These are phyloP conservation scores for Glossosoma conforme DNA, from an alignment of 1,140 invertebrate genomes.

Conservation along the genomic window DNA sequence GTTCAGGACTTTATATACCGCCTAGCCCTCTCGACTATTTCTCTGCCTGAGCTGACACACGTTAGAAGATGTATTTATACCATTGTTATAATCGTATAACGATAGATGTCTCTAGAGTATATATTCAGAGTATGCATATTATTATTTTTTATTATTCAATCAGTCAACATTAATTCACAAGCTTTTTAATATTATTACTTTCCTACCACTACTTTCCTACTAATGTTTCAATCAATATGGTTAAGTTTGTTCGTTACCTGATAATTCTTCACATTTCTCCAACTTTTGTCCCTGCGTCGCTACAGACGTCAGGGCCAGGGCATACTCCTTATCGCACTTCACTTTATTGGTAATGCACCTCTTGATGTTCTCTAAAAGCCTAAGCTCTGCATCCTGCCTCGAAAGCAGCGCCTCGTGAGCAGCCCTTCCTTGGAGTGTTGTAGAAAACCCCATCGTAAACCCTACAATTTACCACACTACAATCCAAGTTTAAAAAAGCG, in stretches of 20 bases:
- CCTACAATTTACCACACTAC: background rate
- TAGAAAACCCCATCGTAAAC: conserved; percentile 77
- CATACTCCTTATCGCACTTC: conserved; percentile 88
- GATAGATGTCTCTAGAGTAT: too few species aligned
- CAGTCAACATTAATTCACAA: too few species aligned
- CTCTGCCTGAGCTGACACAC: too few species aligned
- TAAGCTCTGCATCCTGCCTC: conserved; percentile 85
- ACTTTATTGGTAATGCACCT: conserved; percentile 77
- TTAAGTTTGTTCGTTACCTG: conserved; percentile 58
- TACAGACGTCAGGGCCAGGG: conserved; percentile 70
- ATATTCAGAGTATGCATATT: too few species aligned
- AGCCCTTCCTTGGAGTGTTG: conserved; percentile 71
- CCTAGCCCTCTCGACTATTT: too few species aligned
- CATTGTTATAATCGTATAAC: too few species aligned
- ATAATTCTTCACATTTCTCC: conserved; percentile 71
- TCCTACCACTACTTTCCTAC: too few species aligned
- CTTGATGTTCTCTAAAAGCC: conserved; percentile 84
- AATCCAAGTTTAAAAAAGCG: background rate
- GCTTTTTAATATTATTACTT: too few species aligned
- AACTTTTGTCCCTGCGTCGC: conserved; percentile 78
- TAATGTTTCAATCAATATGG: too few species aligned
- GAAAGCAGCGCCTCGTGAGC: conserved; percentile 80
- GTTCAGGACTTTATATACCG: too few species aligned
- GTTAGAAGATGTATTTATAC: too few species aligned
- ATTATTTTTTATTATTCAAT: too few species aligned